Percentiles rank a stretch among this genome's conserved stretches.
Evolutionary conservation across 1,140 invertebrate species (phyloP).

Genomic region (Pogonomyrmex barbatus): DNA sequence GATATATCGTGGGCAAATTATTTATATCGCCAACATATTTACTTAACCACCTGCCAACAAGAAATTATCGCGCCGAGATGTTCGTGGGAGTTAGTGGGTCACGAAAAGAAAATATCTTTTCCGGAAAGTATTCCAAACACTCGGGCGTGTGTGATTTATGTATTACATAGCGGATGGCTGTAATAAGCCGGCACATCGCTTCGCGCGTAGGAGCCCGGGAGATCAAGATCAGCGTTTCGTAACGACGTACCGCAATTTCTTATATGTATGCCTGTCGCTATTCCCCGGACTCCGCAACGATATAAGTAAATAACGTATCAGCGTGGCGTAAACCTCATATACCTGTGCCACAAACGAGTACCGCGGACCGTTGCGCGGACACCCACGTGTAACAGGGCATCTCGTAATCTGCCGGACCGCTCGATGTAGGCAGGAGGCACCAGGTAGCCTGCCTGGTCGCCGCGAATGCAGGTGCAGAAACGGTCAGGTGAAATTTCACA

Average conservation of each 20-base stretch:
- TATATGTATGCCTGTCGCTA: constrained; percentile 18
- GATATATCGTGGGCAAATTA: not conserved
- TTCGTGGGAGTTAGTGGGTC: constrained; percentile 41
- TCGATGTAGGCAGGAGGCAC: constrained; percentile 74
- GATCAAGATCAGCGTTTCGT: constrained; percentile 60
- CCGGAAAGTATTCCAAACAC: constrained; percentile 37
- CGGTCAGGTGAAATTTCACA: constrained; percentile 71
- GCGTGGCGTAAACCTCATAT: constrained; percentile 35
- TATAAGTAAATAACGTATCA: constrained; percentile 59
- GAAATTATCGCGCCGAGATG: constrained; percentile 25
- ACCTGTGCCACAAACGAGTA: constrained; percentile 58
- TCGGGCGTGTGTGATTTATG: constrained; percentile 46
- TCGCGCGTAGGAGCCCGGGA: constrained; percentile 50
- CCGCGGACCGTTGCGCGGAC: constrained; percentile 70
- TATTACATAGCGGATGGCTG: constrained; percentile 37
- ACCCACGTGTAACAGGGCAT: constrained; percentile 80
- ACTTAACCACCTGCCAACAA: not conserved
- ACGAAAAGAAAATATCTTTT: constrained; percentile 25
- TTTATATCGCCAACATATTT: not conserved
- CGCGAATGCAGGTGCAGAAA: constrained; percentile 66
- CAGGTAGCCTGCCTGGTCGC: constrained; percentile 37
- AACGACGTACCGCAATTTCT: constrained; percentile 59
- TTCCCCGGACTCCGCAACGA: constrained; percentile 30
- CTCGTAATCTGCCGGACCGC: constrained; percentile 77
- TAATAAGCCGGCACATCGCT: constrained; percentile 42